Evolutionary conservation across 2,113 vertebrate species (phyloP).

Genomic region (Colinus virginianus): DNA sequence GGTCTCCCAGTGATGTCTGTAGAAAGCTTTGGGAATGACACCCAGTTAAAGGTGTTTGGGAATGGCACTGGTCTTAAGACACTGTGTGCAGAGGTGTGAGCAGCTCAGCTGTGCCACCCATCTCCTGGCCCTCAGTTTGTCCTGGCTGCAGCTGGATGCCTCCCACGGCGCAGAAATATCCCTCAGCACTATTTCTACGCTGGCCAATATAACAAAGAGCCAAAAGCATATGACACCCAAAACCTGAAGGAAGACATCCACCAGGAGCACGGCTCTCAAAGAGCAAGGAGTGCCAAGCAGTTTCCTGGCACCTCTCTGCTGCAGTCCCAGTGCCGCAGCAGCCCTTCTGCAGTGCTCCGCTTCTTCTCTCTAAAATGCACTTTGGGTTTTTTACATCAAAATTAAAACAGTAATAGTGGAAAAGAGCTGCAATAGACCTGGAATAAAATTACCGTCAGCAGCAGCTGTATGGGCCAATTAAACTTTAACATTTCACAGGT

Average conservation of each 20-base stretch:
- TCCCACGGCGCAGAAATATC: background rate
- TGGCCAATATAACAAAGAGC: background rate
- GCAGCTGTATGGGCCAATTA: conserved; percentile 47
- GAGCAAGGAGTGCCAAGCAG: too few relatives aligned
- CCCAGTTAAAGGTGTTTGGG: background rate
- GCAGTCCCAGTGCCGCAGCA: background rate
- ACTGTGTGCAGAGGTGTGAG: background rate
- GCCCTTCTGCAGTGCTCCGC: background rate
- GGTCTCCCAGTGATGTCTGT: background rate
- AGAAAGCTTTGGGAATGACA: background rate
- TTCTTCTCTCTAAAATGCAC: background rate
- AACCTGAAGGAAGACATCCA: background rate
- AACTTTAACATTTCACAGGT: conserved; percentile 32
- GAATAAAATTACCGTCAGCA: background rate
- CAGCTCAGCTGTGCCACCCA: background rate
- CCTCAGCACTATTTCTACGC: background rate
- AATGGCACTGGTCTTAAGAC: too few relatives aligned
- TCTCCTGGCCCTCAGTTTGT: background rate
- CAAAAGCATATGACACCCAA: background rate
- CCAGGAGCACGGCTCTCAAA: background rate
- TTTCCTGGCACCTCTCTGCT: background rate
- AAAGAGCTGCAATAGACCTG: conserved; percentile 11
- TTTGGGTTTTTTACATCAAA: background rate
- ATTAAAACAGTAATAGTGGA: conserved; percentile 16
- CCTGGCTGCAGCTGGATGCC: background rate